Evolutionary conservation across 2,888 invertebrate genomes (phyloP).

Genomic region (Anoncus sp.): DNA sequence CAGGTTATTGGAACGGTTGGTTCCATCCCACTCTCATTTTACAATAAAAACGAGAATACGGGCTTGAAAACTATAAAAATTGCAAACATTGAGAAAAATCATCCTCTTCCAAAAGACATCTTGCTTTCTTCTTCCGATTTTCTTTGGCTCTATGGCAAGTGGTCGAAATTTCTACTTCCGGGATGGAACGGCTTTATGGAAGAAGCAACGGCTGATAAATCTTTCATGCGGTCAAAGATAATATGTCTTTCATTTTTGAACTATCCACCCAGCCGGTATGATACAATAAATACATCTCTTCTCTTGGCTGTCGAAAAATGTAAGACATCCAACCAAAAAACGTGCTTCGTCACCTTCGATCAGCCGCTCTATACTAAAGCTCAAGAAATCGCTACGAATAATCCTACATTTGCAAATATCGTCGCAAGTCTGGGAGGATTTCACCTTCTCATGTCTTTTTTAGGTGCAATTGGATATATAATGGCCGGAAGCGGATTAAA

Average conservation of each 20-base stretch:
- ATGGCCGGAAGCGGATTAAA: background rate
- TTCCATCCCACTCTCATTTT: background rate
- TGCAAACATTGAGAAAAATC: background rate
- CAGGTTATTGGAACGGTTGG: background rate
- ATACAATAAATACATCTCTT: slow-evolving; percentile 55
- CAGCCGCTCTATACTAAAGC: slow-evolving; percentile 61
- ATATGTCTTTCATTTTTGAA: slow-evolving; percentile 56
- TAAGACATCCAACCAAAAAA: slow-evolving; percentile 14
- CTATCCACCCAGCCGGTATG: slow-evolving; percentile 52
- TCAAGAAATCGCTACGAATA: slow-evolving; percentile 41
- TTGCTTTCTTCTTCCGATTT: slow-evolving; percentile 53
- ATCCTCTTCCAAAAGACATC: slow-evolving; percentile 10
- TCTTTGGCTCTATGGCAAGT: slow-evolving; percentile 75
- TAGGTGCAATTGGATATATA: slow-evolving; percentile 68
- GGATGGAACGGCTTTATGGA: slow-evolving; percentile 78
- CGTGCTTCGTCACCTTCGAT: slow-evolving; percentile 42
- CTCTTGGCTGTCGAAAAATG: slow-evolving; percentile 45
- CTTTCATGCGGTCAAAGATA: slow-evolving; percentile 62
- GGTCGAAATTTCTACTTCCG: slow-evolving; percentile 71
- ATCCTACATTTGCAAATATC: slow-evolving; percentile 38
- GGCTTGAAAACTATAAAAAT: background rate
- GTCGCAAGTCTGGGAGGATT: slow-evolving; percentile 71
- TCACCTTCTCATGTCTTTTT: slow-evolving; percentile 69
- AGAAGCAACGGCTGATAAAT: slow-evolving; percentile 68
- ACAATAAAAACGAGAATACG: background rate